Conservation (phyloP, 2,888 invertebrate genomes). For the Oligia latruncula region DNA sequence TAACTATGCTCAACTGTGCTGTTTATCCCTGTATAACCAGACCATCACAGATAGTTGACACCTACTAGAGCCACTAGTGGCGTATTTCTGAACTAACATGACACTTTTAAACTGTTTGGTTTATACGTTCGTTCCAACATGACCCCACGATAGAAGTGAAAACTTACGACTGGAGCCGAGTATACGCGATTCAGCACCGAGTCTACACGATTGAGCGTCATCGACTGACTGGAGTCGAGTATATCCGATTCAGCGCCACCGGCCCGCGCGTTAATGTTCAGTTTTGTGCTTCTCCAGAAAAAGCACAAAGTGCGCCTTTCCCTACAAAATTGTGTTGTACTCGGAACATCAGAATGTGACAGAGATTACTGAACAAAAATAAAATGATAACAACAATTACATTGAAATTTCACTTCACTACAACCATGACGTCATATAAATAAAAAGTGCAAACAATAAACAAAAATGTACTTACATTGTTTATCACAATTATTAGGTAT, state of each 20-base stretch:
- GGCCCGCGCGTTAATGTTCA: too few species aligned
- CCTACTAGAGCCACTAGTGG: too few species aligned
- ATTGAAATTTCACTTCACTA: neutral
- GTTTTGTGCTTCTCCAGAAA: too few species aligned
- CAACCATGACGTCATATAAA: neutral
- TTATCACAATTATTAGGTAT: constrained; percentile 9
- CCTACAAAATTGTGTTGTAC: neutral
- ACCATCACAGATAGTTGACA: neutral
- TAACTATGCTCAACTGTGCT: too few species aligned
- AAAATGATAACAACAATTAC: neutral
- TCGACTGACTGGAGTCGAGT: too few species aligned
- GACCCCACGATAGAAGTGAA: too few species aligned
- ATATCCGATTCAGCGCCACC: too few species aligned
- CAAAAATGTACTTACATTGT: constrained; percentile 4
- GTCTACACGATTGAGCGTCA: too few species aligned
- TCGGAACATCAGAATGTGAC: neutral
- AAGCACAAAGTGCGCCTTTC: too few species aligned
- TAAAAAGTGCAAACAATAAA: constrained; percentile 10
- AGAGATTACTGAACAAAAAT: neutral
- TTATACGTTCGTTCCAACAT: too few species aligned
- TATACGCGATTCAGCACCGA: too few species aligned
- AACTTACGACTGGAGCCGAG: too few species aligned
- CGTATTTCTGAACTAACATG: neutral
- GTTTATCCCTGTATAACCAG: neutral
- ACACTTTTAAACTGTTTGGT: neutral